These are phyloP conservation scores for Pardalotus punctatus DNA, from an alignment of 2,113 vertebrate species.

Conservation along the genomic window DNA sequence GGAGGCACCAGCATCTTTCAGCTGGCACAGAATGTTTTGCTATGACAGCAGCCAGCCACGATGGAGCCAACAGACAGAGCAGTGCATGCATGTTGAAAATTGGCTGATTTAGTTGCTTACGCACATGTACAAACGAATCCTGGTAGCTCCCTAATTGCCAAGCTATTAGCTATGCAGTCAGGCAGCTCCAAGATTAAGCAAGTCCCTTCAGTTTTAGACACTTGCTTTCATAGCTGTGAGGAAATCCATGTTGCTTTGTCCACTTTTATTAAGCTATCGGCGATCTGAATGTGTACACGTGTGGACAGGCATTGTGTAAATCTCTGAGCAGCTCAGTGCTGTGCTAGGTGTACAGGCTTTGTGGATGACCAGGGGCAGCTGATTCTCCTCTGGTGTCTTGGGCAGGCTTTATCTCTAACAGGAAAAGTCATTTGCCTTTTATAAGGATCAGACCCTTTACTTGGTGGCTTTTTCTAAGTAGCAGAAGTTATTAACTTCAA, in stretches of 20 bases:
- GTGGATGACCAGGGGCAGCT: background rate
- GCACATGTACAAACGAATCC: background rate
- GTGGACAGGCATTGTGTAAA: background rate
- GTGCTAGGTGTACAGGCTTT: rapidly evolving
- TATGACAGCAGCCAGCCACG: slow-evolving; percentile 19
- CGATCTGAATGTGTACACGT: background rate
- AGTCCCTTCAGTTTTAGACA: slow-evolving; percentile 1
- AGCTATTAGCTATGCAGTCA: slow-evolving; percentile 27
- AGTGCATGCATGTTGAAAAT: slow-evolving; percentile 60
- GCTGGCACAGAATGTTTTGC: slow-evolving; percentile 14
- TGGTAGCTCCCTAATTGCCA: slow-evolving; percentile 31
- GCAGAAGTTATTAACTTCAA: background rate
- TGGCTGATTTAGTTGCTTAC: slow-evolving; percentile 51
- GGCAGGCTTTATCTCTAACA: background rate
- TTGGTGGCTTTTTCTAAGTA: background rate
- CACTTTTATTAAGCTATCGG: background rate
- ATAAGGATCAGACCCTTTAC: background rate
- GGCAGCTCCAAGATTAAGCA: slow-evolving; percentile 28
- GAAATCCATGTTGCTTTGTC: background rate
- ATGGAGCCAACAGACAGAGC: slow-evolving; percentile 25
- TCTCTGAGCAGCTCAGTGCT: background rate
- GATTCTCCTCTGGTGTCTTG: background rate
- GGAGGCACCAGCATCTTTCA: background rate
- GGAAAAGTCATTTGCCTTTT: background rate
- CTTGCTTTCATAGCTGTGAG: slow-evolving; percentile 33